phyloP scores from a whole-genome alignment of 2,113 vertebrate species.

The Vulpes lagopus region DNA sequence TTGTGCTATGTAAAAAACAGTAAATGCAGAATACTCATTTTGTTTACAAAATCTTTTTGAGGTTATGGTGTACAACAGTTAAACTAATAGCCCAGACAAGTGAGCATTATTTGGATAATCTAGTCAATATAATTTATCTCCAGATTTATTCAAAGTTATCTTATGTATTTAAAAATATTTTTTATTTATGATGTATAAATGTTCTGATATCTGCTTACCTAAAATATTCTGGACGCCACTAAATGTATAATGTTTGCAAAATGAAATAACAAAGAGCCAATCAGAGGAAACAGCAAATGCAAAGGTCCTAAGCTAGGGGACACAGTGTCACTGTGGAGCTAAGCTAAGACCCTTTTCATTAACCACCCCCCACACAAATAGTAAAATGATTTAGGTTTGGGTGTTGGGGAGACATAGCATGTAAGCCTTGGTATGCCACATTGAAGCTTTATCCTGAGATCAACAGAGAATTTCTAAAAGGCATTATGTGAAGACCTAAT shows the following conservation, averaged over 20 bases:
- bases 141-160: not conserved
- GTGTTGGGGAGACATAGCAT: too few species aligned
- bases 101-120: not conserved
- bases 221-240: not conserved
- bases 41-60: not conserved
- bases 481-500: not conserved
- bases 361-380: not conserved
- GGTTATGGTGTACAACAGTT: not conserved
- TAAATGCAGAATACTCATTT: not conserved
- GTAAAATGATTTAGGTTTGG: not conserved
- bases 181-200: not conserved
- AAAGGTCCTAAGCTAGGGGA: not conserved
- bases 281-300: not conserved
- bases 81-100: not conserved
- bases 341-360: not conserved
- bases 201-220: not conserved
- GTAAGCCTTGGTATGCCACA: not conserved
- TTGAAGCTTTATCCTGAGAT: not conserved
- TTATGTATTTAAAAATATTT: not conserved
- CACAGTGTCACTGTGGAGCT: not conserved
- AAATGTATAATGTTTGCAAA: not conserved
- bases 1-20: constrained; percentile 7
- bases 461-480: not conserved
- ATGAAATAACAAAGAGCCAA: not conserved
- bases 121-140: not conserved